phyloP scores from a whole-genome alignment of 2,888 invertebrate species.

The Cancer borealis region DNA sequence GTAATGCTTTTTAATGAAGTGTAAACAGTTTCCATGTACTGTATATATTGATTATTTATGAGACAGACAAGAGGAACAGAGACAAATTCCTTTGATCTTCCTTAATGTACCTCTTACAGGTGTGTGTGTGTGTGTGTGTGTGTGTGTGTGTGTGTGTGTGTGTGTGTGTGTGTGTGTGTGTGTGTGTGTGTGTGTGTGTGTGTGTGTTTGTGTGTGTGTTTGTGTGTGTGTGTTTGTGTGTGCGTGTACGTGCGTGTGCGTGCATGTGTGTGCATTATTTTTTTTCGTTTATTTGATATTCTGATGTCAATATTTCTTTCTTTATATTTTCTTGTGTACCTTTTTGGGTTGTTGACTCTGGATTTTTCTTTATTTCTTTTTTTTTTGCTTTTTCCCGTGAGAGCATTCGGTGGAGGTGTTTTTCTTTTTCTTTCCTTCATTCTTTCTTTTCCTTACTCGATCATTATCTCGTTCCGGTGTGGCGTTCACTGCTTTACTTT shows the following conservation, averaged over 20 bases:
- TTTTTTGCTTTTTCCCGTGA: not conserved
- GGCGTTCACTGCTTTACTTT: not conserved
- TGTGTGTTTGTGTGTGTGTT: no score
- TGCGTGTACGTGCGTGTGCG: no score
- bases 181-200: no score
- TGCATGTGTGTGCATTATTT: no score
- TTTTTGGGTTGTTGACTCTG: not conserved
- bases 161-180: no score
- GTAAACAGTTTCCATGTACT: no score
- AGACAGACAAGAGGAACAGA: no score
- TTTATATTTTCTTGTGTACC: not conserved
- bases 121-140: no score
- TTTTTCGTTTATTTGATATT: not conserved
- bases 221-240: no score
- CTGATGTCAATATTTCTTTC: not conserved
- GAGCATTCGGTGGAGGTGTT: not conserved
- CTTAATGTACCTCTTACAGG: not conserved
- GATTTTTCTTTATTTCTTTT: not conserved
- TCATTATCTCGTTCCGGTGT: slow-evolving; percentile 16
- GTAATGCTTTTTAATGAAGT: no score
- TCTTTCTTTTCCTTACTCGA: not conserved
- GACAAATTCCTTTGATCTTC: not conserved
- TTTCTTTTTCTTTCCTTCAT: not conserved
- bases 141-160: no score
- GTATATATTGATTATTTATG: not conserved